phyloP scores from a whole-genome alignment of 2,888 invertebrate genomes.

The Conistra vaccinii region DNA sequence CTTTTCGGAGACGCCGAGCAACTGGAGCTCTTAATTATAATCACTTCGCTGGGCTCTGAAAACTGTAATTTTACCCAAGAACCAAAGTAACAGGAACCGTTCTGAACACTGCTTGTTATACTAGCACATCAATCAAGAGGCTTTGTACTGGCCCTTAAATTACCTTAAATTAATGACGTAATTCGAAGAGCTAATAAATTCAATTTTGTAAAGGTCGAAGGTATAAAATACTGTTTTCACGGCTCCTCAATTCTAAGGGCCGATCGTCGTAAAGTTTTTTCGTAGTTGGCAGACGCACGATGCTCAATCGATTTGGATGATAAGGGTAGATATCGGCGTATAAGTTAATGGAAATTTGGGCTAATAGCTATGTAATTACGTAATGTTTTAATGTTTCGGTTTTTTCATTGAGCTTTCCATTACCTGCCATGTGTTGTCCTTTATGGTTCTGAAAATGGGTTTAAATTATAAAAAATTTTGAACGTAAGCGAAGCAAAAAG shows the following conservation, averaged over 20 bases:
- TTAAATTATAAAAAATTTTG: neutral
- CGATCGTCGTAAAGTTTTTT: conserved; percentile 26
- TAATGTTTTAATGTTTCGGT: conserved; percentile 5
- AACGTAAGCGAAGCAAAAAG: too few species aligned
- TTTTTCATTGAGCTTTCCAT: conserved; percentile 4
- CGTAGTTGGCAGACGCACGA: conserved; percentile 1
- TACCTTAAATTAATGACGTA: conserved; percentile 39
- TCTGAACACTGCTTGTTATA: conserved; percentile 22
- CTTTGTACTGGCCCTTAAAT: conserved; percentile 36
- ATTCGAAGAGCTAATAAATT: conserved; percentile 36
- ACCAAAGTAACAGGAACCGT: conserved; percentile 11
- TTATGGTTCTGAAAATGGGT: neutral
- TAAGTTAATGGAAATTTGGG: conserved; percentile 17
- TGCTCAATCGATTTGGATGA: conserved; percentile 36
- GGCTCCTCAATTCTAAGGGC: neutral
- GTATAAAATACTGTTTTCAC: conserved; percentile 16
- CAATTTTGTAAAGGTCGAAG: conserved; percentile 18
- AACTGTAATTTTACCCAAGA: conserved; percentile 32
- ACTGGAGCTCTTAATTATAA: conserved; percentile 45
- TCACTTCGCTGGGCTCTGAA: conserved; percentile 28
- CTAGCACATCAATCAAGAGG: conserved; percentile 24
- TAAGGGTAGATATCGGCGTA: neutral
- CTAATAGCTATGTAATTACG: conserved; percentile 25
- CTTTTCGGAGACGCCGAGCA: neutral
- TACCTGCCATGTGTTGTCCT: conserved; percentile 1